Evolutionary conservation across 1,140 invertebrate species (phyloP).

Genomic region (Protaetia brevitarsis): DNA sequence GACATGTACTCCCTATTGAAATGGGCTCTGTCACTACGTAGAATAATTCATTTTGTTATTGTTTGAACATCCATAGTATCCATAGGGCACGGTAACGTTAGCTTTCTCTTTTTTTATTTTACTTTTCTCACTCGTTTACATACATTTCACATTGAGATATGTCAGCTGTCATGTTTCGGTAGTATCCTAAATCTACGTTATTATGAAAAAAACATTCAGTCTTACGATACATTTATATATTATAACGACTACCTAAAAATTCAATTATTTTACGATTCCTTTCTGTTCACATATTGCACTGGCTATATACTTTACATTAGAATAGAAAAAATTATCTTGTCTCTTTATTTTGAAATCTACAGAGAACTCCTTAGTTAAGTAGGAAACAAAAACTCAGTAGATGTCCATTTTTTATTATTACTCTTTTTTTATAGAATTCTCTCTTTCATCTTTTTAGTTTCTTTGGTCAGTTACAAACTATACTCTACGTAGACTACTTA

Average conservation of each 20-base stretch:
- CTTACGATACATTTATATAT: conserved; percentile 28
- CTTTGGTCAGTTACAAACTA: conserved; percentile 35
- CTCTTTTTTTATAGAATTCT: neutral
- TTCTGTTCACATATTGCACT: neutral
- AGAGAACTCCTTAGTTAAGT: too few species aligned
- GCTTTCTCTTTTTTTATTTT: neutral
- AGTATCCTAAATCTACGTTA: conserved; percentile 5
- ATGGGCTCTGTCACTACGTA: too few species aligned
- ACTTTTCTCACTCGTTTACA: neutral
- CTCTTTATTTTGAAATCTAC: too few species aligned
- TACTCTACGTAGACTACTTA: conserved; percentile 36
- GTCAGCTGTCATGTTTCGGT: conserved; percentile 17
- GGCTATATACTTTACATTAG: neutral
- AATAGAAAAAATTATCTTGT: too few species aligned
- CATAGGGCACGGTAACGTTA: neutral
- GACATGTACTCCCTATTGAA: too few species aligned
- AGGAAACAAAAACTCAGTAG: too few species aligned
- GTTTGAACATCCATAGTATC: neutral
- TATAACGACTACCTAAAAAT: conserved; percentile 8
- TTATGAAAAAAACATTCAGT: conserved; percentile 38
- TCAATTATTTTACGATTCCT: conserved; percentile 1
- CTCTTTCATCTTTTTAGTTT: conserved; percentile 6
- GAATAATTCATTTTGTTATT: neutral
- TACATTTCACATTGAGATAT: conserved; percentile 22
- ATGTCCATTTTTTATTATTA: conserved; percentile 14